A percentile compares a stretch with the other conserved stretches of the same genome.
Evolutionary conservation across 2,888 invertebrate species (phyloP).

Genomic region (Odontocolon sp.): DNA sequence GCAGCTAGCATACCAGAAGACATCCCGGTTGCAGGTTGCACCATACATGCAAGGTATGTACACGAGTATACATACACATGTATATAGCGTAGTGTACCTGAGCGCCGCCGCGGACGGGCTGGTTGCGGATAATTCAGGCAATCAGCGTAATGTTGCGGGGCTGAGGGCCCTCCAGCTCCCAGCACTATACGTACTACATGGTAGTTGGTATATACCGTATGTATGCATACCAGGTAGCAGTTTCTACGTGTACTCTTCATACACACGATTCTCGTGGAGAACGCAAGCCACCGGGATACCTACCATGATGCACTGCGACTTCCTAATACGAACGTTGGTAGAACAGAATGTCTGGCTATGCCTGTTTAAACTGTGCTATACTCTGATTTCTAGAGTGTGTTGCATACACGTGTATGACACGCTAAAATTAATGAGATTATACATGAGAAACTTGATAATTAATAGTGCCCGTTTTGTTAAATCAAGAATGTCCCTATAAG

Average conservation of each 20-base stretch:
- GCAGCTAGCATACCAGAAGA: conserved; percentile 17
- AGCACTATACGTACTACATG: conserved; percentile 67
- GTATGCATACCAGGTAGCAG: conserved; percentile 34
- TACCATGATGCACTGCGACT: conserved; percentile 9
- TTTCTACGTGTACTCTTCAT: conserved; percentile 34
- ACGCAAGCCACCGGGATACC: conserved; percentile 18
- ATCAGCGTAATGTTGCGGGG: conserved; percentile 80
- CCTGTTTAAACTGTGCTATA: not conserved
- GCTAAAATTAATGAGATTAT: too few species aligned
- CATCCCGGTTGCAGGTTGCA: not conserved
- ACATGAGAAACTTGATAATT: too few species aligned
- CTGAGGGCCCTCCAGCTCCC: conserved; percentile 77
- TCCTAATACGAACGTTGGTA: conserved; percentile 18
- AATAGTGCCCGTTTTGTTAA: too few species aligned
- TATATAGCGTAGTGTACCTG: conserved; percentile 51
- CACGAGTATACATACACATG: conserved; percentile 23
- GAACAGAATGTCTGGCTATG: conserved; percentile 27
- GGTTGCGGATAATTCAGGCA: conserved; percentile 80
- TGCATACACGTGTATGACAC: too few species aligned
- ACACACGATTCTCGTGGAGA: conserved; percentile 32
- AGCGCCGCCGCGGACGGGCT: conserved; percentile 61
- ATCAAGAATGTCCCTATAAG: too few species aligned
- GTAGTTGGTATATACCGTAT: conserved; percentile 11
- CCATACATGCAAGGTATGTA: conserved; percentile 1
- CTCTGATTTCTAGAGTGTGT: too few species aligned